These are phyloP conservation scores for Ceratosolen solmsi DNA, from an alignment of 1,140 invertebrate genomes.

Conservation along the genomic window DNA sequence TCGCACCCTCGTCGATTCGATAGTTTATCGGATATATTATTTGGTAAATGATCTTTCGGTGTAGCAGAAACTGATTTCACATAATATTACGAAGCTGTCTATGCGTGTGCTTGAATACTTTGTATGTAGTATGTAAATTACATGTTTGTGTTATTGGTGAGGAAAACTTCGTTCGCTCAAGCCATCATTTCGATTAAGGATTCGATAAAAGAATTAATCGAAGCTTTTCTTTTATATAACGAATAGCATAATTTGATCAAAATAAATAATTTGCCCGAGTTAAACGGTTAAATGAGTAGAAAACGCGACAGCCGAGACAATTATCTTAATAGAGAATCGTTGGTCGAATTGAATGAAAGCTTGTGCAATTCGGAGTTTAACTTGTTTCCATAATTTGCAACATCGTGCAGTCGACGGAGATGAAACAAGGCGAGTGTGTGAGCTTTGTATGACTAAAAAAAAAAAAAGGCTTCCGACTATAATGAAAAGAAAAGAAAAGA, in stretches of 20 bases:
- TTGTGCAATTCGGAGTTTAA: background rate
- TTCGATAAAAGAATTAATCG: slow-evolving; percentile 20
- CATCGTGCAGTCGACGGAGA: slow-evolving; percentile 29
- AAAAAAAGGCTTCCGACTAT: background rate
- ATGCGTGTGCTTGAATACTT: slow-evolving; percentile 23
- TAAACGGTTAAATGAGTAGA: slow-evolving; percentile 4
- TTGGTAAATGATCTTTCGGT: slow-evolving; percentile 69
- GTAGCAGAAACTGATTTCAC: slow-evolving; percentile 68
- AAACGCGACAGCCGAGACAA: background rate
- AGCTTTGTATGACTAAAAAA: slow-evolving; percentile 24
- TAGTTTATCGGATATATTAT: slow-evolving; percentile 58
- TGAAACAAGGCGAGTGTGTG: slow-evolving; percentile 25
- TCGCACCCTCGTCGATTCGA: slow-evolving; percentile 20
- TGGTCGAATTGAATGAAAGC: background rate
- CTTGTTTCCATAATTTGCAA: background rate
- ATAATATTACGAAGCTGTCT: slow-evolving; percentile 8
- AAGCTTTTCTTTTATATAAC: background rate
- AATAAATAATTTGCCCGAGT: background rate
- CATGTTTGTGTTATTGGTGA: background rate
- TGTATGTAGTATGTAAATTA: slow-evolving; percentile 29
- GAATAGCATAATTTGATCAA: background rate
- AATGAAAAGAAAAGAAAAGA: slow-evolving; percentile 1
- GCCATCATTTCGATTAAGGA: background rate
- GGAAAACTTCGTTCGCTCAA: background rate
- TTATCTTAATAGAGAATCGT: slow-evolving; percentile 10